Percentiles rank a stretch among this genome's conserved stretches.
Evolutionary conservation across 1,140 invertebrate genomes (phyloP).

Genomic region (Euwallacea fornicatus): DNA sequence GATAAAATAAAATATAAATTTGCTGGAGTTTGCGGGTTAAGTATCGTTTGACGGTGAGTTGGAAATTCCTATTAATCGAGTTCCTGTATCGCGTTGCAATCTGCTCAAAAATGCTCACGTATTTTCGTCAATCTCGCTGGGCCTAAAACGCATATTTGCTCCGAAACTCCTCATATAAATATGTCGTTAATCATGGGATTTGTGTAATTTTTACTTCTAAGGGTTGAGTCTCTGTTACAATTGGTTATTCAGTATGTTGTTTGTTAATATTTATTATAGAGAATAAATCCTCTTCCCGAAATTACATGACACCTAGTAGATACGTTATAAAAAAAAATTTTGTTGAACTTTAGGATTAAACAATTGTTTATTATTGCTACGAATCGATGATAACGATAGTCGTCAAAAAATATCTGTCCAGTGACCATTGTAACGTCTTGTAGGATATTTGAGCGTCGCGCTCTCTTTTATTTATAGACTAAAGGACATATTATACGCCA

Average conservation of each 20-base stretch:
- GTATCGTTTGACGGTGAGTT: slow-evolving; percentile 1
- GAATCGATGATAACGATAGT: background rate
- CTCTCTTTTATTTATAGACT: slow-evolving; percentile 19
- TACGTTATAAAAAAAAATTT: slow-evolving; percentile 9
- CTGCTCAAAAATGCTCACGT: background rate
- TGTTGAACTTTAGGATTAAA: background rate
- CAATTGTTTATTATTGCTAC: background rate
- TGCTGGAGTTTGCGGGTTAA: slow-evolving; percentile 14
- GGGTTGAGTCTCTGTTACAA: slow-evolving; percentile 20
- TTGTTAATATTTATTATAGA: background rate
- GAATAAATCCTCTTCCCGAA: slow-evolving; percentile 11
- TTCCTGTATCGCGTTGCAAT: background rate
- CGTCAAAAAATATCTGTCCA: slow-evolving; percentile 11
- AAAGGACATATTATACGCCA: slow-evolving; percentile 29
- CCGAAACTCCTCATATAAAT: slow-evolving; percentile 19
- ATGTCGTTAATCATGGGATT: slow-evolving; percentile 34
- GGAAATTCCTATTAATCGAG: background rate
- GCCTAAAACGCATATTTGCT: background rate
- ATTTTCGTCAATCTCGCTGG: background rate
- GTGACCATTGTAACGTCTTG: slow-evolving; percentile 31
- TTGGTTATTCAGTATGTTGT: slow-evolving; percentile 19
- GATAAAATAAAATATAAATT: slow-evolving; percentile 23
- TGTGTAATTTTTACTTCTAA: slow-evolving; percentile 33
- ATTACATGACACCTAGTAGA: slow-evolving; percentile 15
- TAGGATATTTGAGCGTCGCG: slow-evolving; percentile 29